A percentile compares a stretch with the other conserved stretches of the same genome.
These are phyloP conservation scores for Trissolcus japonicus DNA, from an alignment of 2,888 invertebrate species.

Conservation along the genomic window DNA sequence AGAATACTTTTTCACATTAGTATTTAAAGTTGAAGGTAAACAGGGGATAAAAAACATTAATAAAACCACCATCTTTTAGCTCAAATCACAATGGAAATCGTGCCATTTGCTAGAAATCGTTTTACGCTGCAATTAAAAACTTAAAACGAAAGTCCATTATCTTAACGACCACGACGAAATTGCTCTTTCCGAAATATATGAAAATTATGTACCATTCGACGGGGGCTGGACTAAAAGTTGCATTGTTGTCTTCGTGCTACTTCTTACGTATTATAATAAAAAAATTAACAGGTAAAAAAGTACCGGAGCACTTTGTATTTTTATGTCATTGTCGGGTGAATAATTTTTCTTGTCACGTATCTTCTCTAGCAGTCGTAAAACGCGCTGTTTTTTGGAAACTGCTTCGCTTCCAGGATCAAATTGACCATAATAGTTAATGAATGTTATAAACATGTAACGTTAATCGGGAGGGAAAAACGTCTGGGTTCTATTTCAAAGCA, in stretches of 20 bases:
- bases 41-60: too few species aligned
- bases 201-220: conserved; percentile 32
- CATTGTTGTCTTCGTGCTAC: conserved; percentile 25
- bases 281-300: conserved; percentile 23
- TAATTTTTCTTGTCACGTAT: conserved; percentile 43
- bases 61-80: too few species aligned
- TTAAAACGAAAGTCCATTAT: conserved; percentile 28
- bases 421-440: conserved; percentile 36
- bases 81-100: neutral
- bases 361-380: conserved; percentile 28
- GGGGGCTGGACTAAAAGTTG: conserved; percentile 27
- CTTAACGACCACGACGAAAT: conserved; percentile 22
- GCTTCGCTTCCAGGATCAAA: conserved; percentile 17
- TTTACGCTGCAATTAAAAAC: conserved; percentile 10
- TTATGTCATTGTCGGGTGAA: conserved; percentile 43
- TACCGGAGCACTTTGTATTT: conserved; percentile 35
- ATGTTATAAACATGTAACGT: conserved; percentile 19
- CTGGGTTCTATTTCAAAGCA: conserved; percentile 12
- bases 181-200: conserved; percentile 22
- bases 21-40: too few species aligned
- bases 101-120: neutral
- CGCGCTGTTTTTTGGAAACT: conserved; percentile 32
- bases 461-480: conserved; percentile 1
- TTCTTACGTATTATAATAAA: conserved; percentile 41
- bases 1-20: too few species aligned